phyloP scores from a whole-genome alignment of 2,113 vertebrate species.

The Benitochromis conjunctus region DNA sequence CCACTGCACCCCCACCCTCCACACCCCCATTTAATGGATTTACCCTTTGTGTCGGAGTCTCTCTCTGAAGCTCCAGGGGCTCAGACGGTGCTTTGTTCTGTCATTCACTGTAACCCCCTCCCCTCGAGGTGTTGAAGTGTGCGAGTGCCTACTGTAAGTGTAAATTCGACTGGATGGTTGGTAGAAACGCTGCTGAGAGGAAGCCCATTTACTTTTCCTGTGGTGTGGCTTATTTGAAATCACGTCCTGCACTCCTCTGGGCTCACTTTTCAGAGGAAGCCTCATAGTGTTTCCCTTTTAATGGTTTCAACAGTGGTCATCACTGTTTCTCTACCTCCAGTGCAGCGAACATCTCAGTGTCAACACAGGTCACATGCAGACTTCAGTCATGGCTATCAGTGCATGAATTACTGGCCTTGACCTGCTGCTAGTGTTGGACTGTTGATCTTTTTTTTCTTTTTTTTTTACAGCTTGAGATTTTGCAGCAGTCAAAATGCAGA shows the following conservation, averaged over 20 bases:
- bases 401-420: background rate
- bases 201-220: background rate
- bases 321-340: background rate
- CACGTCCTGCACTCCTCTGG: background rate
- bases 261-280: background rate
- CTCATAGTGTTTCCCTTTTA: background rate
- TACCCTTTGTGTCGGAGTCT: conserved; percentile 28
- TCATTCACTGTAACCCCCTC: conserved; percentile 2
- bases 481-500: background rate
- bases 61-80: conserved; percentile 5
- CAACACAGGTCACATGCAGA: background rate
- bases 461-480: background rate
- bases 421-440: background rate
- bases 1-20: background rate
- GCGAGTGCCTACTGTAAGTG: background rate
- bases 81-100: conserved; percentile 29
- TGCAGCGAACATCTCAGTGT: background rate
- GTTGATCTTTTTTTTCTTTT: background rate
- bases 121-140: background rate
- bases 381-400: background rate
- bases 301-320: background rate
- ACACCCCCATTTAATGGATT: background rate
- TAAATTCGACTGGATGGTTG: background rate
- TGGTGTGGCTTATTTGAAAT: background rate
- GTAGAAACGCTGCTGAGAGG: background rate